These are phyloP conservation scores for Elymnias hypermnestra DNA, from an alignment of 1,140 invertebrate genomes.

Conservation along the genomic window DNA sequence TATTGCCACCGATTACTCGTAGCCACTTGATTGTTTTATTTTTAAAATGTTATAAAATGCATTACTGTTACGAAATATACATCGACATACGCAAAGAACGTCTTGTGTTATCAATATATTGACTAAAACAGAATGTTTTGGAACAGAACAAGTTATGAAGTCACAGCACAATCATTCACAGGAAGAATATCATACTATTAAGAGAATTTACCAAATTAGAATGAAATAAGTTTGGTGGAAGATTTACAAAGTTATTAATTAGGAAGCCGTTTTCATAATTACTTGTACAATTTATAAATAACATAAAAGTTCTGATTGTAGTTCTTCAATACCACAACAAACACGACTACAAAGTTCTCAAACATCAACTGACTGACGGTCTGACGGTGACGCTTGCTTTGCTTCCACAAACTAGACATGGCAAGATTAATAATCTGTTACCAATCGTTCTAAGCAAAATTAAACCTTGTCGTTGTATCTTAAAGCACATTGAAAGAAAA, in stretches of 20 bases:
- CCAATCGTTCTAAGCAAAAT: too few species aligned
- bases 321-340: constrained; percentile 3
- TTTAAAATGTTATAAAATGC: not conserved
- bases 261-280: constrained; percentile 5
- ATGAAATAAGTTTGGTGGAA: constrained; percentile 3
- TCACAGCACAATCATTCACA: constrained; percentile 34
- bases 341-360: constrained; percentile 17
- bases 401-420: not conserved
- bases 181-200: constrained; percentile 14
- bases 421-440: not conserved
- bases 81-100: not conserved
- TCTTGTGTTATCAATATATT: constrained; percentile 10
- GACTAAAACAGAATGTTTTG: constrained; percentile 39
- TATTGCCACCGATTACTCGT: constrained; percentile 34
- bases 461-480: too few species aligned
- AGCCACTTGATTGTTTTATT: not conserved
- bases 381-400: constrained; percentile 16
- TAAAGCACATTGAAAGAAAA: too few species aligned
- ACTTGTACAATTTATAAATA: constrained; percentile 12
- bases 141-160: constrained; percentile 52
- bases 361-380: constrained; percentile 37
- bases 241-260: constrained; percentile 1
- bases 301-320: constrained; percentile 10
- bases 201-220: not conserved
- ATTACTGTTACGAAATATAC: not conserved